These are phyloP conservation scores for Diabrotica undecimpunctata DNA, from an alignment of 1,140 invertebrate genomes.

Conservation along the genomic window DNA sequence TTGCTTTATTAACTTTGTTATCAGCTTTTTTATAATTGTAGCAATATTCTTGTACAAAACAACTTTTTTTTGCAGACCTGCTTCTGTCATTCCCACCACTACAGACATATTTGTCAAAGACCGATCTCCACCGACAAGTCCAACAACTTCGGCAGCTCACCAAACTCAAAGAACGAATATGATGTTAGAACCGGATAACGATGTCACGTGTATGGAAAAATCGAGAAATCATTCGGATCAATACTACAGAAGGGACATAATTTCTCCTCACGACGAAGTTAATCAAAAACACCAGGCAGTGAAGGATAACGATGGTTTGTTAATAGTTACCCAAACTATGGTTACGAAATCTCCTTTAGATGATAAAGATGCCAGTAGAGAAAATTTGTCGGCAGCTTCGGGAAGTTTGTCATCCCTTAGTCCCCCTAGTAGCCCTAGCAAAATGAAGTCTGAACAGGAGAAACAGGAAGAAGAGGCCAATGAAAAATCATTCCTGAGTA, in stretches of 20 bases:
- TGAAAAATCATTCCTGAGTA: constrained; percentile 51
- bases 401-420: constrained; percentile 46
- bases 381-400: constrained; percentile 48
- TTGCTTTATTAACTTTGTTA: too few relatives aligned
- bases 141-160: constrained; percentile 25
- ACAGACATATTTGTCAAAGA: constrained; percentile 31
- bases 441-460: constrained; percentile 51
- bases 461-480: constrained; percentile 54
- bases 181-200: constrained; percentile 38
- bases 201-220: constrained; percentile 21
- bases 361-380: constrained; percentile 40
- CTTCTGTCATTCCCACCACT: constrained; percentile 41
- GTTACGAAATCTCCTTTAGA: constrained; percentile 39
- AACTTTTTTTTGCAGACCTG: constrained; percentile 24
- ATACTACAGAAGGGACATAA: constrained; percentile 12
- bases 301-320: not conserved
- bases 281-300: not conserved
- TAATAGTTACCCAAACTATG: not conserved
- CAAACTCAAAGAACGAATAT: constrained; percentile 38
- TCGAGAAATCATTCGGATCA: constrained; percentile 6
- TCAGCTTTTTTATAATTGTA: too few relatives aligned
- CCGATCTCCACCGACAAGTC: constrained; percentile 26
- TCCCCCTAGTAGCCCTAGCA: constrained; percentile 50
- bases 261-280: constrained; percentile 19
- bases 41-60: too few relatives aligned